A percentile compares a stretch with the other conserved stretches of the same genome.
Evolutionary conservation across 2,113 vertebrate species (phyloP).

Genomic region (Callipepla californica): DNA sequence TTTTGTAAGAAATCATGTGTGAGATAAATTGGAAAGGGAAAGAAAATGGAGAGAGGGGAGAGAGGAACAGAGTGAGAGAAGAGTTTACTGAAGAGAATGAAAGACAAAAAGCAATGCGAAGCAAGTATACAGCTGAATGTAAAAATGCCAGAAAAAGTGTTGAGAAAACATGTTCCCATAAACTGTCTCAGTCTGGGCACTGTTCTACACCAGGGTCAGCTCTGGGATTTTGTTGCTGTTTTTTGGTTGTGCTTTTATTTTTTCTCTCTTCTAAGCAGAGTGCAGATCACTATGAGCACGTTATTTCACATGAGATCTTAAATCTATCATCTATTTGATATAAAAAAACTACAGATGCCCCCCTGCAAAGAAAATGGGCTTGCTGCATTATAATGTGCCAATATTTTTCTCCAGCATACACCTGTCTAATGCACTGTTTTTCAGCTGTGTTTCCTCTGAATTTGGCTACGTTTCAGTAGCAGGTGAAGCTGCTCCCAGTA

Average conservation of each 20-base stretch:
- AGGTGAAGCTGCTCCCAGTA: background rate
- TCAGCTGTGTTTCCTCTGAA: background rate
- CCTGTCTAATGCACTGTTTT: background rate
- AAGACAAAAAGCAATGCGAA: background rate
- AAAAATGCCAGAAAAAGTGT: slow-evolving; percentile 13
- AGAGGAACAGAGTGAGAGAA: background rate
- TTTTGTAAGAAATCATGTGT: background rate
- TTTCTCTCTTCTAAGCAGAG: background rate
- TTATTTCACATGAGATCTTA: background rate
- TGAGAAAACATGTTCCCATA: slow-evolving; percentile 19
- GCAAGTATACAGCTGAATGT: background rate
- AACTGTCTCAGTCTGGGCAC: background rate
- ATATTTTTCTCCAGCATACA: background rate
- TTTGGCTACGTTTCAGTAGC: slow-evolving; percentile 5
- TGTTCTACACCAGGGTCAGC: background rate
- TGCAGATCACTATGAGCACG: background rate
- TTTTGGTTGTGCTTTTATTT: background rate
- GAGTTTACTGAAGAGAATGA: background rate
- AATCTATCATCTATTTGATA: background rate
- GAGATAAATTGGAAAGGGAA: slow-evolving; percentile 48
- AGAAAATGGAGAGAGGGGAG: background rate
- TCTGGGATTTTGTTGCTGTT: background rate
- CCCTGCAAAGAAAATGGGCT: background rate
- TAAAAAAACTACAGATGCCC: background rate
- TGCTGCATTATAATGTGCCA: background rate